phyloP scores from a whole-genome alignment of 2,113 vertebrate genomes.

The Tympanuchus pallidicinctus region DNA sequence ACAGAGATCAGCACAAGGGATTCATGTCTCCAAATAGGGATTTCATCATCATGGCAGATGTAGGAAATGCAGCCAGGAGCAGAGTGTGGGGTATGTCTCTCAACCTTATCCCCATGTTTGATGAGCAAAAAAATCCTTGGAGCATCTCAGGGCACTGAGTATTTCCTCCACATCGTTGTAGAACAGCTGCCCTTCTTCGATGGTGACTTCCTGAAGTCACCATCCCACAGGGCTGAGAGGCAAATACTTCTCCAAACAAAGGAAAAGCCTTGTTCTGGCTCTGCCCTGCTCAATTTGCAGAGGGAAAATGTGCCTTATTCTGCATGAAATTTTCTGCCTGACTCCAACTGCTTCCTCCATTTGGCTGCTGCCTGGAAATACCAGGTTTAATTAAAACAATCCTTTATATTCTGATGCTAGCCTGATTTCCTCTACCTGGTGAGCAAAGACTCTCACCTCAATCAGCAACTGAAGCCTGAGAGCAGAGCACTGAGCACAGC shows the following conservation, averaged over 20 bases:
- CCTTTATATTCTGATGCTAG: slow-evolving; percentile 64
- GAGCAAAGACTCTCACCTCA: slow-evolving; percentile 68
- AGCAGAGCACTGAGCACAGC: slow-evolving; percentile 55
- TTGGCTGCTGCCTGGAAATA: slow-evolving; percentile 56
- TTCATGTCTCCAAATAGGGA: neutral
- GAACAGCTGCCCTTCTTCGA: neutral
- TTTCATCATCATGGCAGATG: neutral
- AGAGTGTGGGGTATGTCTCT: neutral
- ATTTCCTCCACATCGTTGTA: fast-evolving
- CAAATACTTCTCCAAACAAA: neutral
- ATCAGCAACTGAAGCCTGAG: slow-evolving; percentile 66
- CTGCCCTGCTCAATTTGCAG: neutral
- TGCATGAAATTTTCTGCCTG: neutral
- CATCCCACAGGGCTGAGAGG: neutral
- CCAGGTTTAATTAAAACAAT: slow-evolving; percentile 75
- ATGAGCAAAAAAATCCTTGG: neutral
- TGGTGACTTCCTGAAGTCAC: neutral
- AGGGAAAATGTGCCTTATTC: neutral
- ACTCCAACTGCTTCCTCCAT: neutral
- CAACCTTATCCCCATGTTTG: neutral
- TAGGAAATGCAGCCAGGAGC: neutral
- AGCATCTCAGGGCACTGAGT: neutral
- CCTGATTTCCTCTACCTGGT: slow-evolving; percentile 73
- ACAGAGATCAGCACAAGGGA: neutral
- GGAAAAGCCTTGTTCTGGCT: neutral